These are phyloP conservation scores for Crotophaga sulcirostris DNA, from an alignment of 2,113 vertebrate genomes.

Conservation along the genomic window DNA sequence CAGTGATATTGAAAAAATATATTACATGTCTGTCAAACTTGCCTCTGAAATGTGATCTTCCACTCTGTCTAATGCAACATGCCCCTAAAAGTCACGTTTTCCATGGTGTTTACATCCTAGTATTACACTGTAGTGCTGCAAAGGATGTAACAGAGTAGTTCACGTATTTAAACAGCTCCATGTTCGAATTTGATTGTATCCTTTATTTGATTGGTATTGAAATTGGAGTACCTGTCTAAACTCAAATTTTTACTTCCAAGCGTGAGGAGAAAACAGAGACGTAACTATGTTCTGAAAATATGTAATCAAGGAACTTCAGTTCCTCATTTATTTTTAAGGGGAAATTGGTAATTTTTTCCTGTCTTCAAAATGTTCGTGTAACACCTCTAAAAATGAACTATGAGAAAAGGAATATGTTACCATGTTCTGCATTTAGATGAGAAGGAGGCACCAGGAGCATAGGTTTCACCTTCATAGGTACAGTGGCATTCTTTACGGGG, in stretches of 20 bases:
- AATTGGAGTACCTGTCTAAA: neutral
- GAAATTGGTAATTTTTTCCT: neutral
- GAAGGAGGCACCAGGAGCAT: slow-evolving; percentile 66
- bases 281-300: neutral
- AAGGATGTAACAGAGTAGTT: neutral
- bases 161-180: neutral
- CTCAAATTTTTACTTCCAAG: neutral
- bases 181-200: neutral
- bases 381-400: neutral
- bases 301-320: neutral
- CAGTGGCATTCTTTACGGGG: slow-evolving; percentile 71
- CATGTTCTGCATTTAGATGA: slow-evolving; percentile 73
- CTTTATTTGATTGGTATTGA: neutral
- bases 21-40: neutral
- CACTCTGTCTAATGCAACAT: neutral
- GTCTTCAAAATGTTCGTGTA: neutral
- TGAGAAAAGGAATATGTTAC: slow-evolving; percentile 45
- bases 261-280: neutral
- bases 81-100: neutral
- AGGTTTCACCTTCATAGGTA: slow-evolving; percentile 68
- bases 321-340: neutral
- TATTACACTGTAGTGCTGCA: neutral
- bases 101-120: neutral
- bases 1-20: neutral
- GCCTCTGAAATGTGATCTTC: neutral